These are phyloP conservation scores for Darevskia nairensis DNA, from an alignment of 2,797 vertebrate genomes.

Conservation along the genomic window DNA sequence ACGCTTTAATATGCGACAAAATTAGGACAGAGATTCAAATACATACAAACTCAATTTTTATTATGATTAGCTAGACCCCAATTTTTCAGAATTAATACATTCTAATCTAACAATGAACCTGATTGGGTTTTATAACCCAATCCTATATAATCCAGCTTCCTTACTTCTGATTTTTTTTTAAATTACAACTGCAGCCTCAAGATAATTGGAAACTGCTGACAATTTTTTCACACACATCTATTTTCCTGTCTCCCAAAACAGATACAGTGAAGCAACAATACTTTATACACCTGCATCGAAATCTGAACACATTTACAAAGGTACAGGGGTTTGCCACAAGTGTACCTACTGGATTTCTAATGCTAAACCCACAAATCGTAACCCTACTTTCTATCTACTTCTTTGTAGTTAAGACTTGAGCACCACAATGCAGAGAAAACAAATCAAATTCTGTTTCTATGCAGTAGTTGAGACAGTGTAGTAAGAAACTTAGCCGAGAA, in stretches of 20 bases:
- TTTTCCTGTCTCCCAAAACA: constrained; percentile 5
- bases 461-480: background rate
- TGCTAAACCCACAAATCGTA: background rate
- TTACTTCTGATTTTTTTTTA: background rate
- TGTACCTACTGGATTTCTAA: background rate
- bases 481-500: constrained; percentile 11
- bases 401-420: background rate
- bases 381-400: background rate
- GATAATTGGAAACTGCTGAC: constrained; percentile 10
- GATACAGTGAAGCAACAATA: background rate
- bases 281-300: background rate
- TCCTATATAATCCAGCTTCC: background rate
- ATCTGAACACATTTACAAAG: background rate
- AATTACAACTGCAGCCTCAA: background rate
- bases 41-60: background rate
- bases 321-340: background rate
- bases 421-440: background rate
- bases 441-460: background rate
- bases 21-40: background rate
- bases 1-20: background rate
- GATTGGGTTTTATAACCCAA: background rate
- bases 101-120: background rate
- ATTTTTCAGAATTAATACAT: background rate
- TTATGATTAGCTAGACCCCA: background rate
- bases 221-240: background rate